Conservation (phyloP, 1,140 invertebrate species). For the Aphelenchoides fujianensis region DNA sequence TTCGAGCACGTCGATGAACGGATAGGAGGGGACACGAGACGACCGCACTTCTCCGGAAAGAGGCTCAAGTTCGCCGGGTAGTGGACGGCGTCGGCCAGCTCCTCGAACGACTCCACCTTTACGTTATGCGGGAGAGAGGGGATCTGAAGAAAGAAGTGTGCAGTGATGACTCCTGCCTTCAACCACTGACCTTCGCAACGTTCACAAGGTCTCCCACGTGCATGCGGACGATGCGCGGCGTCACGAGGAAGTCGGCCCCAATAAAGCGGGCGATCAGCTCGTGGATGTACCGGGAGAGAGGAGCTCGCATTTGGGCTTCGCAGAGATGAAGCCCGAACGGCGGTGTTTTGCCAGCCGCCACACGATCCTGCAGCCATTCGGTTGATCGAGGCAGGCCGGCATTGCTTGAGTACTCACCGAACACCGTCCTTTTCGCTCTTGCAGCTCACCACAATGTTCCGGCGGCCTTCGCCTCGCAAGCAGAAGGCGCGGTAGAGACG, state of each 20-base stretch:
- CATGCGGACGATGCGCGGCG: slow-evolving; percentile 47
- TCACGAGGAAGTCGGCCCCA: slow-evolving; percentile 43
- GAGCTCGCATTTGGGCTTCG: slow-evolving; percentile 51
- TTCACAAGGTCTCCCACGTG: slow-evolving; percentile 45
- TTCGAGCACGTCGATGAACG: slow-evolving; percentile 42
- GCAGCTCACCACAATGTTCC: slow-evolving; percentile 60
- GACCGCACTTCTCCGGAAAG: slow-evolving; percentile 14
- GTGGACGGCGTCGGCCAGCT: slow-evolving; percentile 29
- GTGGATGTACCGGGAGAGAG: slow-evolving; percentile 52
- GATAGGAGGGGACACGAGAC: slow-evolving; percentile 7
- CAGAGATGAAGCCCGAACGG: slow-evolving; percentile 45
- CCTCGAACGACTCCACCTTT: slow-evolving; percentile 52
- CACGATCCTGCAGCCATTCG: slow-evolving; percentile 54
- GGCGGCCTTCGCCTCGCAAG: slow-evolving; percentile 57
- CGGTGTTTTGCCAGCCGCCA: slow-evolving; percentile 58
- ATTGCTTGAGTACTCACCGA: slow-evolving; percentile 41
- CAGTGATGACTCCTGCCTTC: background rate
- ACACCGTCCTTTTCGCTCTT: slow-evolving; percentile 40
- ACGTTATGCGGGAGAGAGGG: slow-evolving; percentile 53
- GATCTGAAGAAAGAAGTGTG: slow-evolving; percentile 45
- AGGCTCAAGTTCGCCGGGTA: slow-evolving; percentile 23
- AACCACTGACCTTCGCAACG: slow-evolving; percentile 46
- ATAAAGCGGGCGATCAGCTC: slow-evolving; percentile 53
- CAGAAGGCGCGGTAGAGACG: slow-evolving; percentile 6
- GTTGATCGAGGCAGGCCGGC: slow-evolving; percentile 3